A percentile compares a stretch with the other conserved stretches of the same genome.
phyloP scores from a whole-genome alignment of 2,113 vertebrate species.

The Pedetes capensis region DNA sequence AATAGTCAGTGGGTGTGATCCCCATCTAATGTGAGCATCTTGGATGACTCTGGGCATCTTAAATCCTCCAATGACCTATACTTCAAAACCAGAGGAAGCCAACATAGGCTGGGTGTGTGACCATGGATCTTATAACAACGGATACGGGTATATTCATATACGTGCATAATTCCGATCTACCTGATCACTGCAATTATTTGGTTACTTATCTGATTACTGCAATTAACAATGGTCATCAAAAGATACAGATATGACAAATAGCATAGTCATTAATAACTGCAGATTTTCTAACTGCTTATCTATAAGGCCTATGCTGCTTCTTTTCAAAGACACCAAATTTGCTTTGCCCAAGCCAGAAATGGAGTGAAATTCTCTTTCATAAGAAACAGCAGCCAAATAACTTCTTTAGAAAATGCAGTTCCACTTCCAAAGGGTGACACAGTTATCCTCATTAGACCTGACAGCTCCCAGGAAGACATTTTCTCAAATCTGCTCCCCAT shows the following conservation, averaged over 20 bases:
- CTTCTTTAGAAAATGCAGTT: slow-evolving; percentile 40
- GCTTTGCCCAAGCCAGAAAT: not conserved
- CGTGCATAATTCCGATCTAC: fast-evolving
- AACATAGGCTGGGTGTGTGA: fast-evolving
- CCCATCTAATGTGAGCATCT: fast-evolving
- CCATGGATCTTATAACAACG: fast-evolving
- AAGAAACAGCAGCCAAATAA: slow-evolving; percentile 14
- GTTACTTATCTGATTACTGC: not conserved
- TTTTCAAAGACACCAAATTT: not conserved
- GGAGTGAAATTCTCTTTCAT: not conserved
- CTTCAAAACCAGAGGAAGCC: not conserved
- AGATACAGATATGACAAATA: not conserved
- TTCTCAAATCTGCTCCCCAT: slow-evolving; percentile 41
- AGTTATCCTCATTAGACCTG: slow-evolving; percentile 46
- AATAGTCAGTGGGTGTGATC: fast-evolving
- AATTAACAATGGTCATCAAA: not conserved
- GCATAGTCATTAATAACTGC: not conserved
- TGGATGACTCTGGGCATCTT: not conserved
- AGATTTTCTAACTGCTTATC: not conserved
- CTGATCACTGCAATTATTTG: too few relatives aligned
- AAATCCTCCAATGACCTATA: not conserved
- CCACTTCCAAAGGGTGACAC: not conserved
- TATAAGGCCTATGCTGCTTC: not conserved
- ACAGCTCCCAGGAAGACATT: slow-evolving; percentile 64
- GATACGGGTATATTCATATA: fast-evolving